Base-by-base conservation (phyloP, 2,888 invertebrate genomes). In the Dendrolimus pini region DNA sequence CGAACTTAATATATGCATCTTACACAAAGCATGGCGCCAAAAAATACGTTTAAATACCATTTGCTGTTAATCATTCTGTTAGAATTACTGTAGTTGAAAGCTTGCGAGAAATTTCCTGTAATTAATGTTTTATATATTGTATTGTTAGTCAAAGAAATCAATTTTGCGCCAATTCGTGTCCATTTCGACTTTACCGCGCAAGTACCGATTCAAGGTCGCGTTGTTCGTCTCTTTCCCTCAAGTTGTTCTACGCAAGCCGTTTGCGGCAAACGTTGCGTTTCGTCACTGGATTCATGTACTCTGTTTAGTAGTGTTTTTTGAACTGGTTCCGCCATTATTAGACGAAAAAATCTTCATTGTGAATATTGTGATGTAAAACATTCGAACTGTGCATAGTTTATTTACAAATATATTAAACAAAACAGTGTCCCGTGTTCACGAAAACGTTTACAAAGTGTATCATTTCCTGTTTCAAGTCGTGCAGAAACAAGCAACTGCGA, bases 101-200 rank as follows among this genome's bases (percentile, higher is more conserved):
- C 30, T 30, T 30, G 30, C 30, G 30, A 30, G 30, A 30, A 30
- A 3, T 6, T 30, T 30, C 30, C 6, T 30, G 30, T 30, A 30
- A 30, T 30, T 30, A 30, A 6, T 30, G 30, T 6, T 30, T 30
- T 30, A 6, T 30, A 30, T 30, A 30, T 30, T 30, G 30, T 30
- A 6, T 30, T 30, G 30, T 30, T 30, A 30, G 30, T 30, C 30
- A 30, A 3, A 30, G 30, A 47, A 47, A 47, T 47, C 47, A 47
- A 47, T 47, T 47, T 47, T 47, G 47, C 47, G 47, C 47, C 47
- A 47, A 12, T 47, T 47, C 47, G 9, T 47, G 9, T 9, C 12
- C 47, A 47, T 47, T 86, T 89, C 85, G 86, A 85, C 83, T 89
- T 89, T 89, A 85, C 88, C 89, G 89, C 89, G 86, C 85, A 83